phyloP scores from a whole-genome alignment of 2,797 vertebrate species.

The Lepus townsendii region DNA sequence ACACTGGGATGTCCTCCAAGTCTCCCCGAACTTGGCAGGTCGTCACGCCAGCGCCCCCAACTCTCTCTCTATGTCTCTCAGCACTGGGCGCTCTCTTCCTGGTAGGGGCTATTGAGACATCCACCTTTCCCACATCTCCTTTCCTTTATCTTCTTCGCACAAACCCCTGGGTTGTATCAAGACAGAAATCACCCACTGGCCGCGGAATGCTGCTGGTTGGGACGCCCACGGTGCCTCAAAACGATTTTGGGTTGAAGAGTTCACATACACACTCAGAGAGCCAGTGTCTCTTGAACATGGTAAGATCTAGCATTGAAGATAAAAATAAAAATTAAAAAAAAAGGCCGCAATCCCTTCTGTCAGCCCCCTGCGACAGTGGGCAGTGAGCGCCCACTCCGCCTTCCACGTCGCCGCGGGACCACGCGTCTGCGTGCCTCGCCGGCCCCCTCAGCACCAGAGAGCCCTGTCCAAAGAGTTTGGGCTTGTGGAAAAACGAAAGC shows the following conservation, averaged over 20 bases:
- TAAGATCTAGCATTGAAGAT: not conserved
- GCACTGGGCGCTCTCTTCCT: not conserved
- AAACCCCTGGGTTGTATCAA: not conserved
- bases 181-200: not conserved
- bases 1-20: not conserved
- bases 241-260: not conserved
- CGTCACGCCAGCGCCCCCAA: not conserved
- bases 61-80: not conserved
- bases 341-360: not conserved
- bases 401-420: rapidly evolving
- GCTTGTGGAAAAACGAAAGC: not conserved
- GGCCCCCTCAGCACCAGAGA: not conserved
- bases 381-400: not conserved
- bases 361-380: not conserved
- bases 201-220: not conserved
- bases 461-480: not conserved
- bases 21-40: not conserved
- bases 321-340: not conserved
- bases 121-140: not conserved
- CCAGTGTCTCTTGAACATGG: not conserved
- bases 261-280: not conserved
- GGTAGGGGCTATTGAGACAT: not conserved
- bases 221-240: not conserved
- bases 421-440: not conserved
- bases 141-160: slow-evolving; percentile 44